A percentile compares a stretch with the other conserved stretches of the same genome.
These are phyloP conservation scores for Podarcis raffonei DNA, from an alignment of 2,113 vertebrate genomes.

Conservation along the genomic window DNA sequence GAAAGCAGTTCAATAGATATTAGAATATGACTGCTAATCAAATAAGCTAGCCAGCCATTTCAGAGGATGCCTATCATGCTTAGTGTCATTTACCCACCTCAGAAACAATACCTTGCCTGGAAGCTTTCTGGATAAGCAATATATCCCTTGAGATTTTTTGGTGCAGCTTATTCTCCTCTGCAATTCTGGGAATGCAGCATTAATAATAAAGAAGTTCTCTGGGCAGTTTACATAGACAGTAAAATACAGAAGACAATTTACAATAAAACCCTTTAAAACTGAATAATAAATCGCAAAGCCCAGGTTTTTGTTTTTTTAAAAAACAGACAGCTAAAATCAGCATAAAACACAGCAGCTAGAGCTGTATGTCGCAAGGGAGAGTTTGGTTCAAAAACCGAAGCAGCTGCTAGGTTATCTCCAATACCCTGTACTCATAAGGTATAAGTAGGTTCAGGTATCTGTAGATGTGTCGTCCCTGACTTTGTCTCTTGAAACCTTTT, in stretches of 20 bases:
- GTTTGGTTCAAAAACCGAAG: no score
- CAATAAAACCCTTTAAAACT: no score
- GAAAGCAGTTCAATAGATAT: background rate
- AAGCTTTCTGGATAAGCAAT: constrained; percentile 8
- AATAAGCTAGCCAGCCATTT: background rate
- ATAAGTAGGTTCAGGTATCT: background rate
- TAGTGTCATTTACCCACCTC: background rate
- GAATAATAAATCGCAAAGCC: no score
- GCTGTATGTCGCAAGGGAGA: no score
- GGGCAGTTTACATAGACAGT: no score
- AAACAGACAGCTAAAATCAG: no score
- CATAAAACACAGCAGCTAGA: no score
- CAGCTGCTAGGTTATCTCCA: no score
- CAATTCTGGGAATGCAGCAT: background rate
- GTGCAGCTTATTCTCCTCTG: background rate
- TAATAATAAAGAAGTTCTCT: background rate
- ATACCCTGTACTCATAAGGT: background rate
- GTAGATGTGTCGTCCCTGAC: background rate
- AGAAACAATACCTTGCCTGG: background rate
- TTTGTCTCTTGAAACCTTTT: background rate
- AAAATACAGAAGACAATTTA: no score
- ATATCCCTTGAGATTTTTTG: constrained; percentile 17
- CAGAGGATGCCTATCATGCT: accelerated
- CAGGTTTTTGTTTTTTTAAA: no score
- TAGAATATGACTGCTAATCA: background rate